A percentile compares a stretch with the other conserved stretches of the same genome.
These are phyloP conservation scores for Sebastes minor DNA, from an alignment of 2,797 vertebrate species.

Conservation along the genomic window DNA sequence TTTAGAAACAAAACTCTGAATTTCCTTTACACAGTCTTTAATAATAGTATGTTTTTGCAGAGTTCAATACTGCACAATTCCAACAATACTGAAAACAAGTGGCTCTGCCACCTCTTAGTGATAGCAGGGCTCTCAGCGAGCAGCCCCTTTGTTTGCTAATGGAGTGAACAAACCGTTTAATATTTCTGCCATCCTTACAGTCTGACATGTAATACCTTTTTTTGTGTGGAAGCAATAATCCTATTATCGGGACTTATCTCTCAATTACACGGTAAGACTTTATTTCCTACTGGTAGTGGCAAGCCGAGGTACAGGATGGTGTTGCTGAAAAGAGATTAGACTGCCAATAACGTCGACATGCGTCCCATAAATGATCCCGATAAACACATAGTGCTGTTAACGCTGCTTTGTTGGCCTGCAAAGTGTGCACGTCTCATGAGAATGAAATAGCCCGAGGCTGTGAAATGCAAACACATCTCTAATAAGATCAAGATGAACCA, in stretches of 20 bases:
- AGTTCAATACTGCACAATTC: not conserved
- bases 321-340: conserved; percentile 12
- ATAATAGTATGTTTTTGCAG: not conserved
- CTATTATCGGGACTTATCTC: not conserved
- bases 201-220: not conserved
- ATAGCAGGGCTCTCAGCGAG: not conserved
- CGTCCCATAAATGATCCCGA: not conserved
- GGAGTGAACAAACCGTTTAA: not conserved
- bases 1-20: too few species aligned
- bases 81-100: not conserved
- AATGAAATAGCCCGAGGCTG: conserved; percentile 10
- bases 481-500: conserved; percentile 41
- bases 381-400: conserved; percentile 13
- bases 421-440: not conserved
- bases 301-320: not conserved
- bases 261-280: conserved; percentile 1
- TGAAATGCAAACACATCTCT: conserved; percentile 33
- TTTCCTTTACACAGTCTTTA: too few species aligned
- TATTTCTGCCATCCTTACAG: not conserved
- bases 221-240: conserved; percentile 6
- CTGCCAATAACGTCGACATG: not conserved
- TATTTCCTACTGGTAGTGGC: not conserved
- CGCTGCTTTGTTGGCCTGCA: conserved; percentile 4
- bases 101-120: not conserved
- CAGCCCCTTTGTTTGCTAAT: not conserved